Evolutionary conservation across 2,888 invertebrate species (phyloP).

Genomic region (Spodoptera exigua): DNA sequence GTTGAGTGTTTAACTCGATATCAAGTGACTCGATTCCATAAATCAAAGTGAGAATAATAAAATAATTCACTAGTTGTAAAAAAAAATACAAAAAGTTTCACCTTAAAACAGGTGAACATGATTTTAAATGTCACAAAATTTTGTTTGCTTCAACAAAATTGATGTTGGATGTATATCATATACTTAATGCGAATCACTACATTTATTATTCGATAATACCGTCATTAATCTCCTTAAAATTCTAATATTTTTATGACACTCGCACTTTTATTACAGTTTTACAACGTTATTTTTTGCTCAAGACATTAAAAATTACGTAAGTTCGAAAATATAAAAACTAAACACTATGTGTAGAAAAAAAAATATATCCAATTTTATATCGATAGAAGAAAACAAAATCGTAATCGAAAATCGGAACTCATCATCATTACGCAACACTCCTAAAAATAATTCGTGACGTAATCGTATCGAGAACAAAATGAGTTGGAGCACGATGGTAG

Average conservation of each 20-base stretch:
- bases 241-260: conserved; percentile 15
- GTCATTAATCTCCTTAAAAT: conserved; percentile 18
- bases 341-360: background rate
- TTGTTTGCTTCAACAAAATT: conserved; percentile 1
- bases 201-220: conserved; percentile 3
- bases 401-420: conserved; percentile 20
- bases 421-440: conserved; percentile 27
- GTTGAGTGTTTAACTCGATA: no score
- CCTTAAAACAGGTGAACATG: background rate
- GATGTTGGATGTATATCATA: conserved; percentile 18
- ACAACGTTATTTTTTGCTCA: background rate
- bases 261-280: conserved; percentile 5
- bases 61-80: no score
- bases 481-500: conserved; percentile 53
- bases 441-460: conserved; percentile 49
- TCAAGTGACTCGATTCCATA: no score
- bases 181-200: conserved; percentile 15
- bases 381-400: conserved; percentile 3
- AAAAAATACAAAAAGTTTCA: no score
- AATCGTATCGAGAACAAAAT: conserved; percentile 39
- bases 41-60: no score
- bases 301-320: background rate
- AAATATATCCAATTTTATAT: no score
- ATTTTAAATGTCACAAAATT: conserved; percentile 1
- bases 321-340: background rate